Conservation (phyloP, 2,797 vertebrate species). For the Eulemur coronatus region DNA sequence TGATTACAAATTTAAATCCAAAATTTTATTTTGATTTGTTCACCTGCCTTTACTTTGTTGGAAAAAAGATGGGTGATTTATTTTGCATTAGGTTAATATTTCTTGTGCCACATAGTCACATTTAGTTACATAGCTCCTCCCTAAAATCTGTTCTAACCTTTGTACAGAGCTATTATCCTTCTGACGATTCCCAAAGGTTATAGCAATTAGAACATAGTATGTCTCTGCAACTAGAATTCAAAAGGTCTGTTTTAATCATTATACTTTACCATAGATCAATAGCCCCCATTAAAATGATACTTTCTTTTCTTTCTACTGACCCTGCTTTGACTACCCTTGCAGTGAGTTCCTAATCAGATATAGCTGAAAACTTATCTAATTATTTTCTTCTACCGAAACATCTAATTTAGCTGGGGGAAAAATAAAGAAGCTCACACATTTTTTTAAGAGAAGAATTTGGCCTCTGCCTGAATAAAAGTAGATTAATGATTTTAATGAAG, state of each 20-base stretch:
- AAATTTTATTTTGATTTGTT: not conserved
- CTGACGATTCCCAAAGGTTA: not conserved
- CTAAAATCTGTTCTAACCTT: conserved; percentile 24
- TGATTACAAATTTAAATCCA: not conserved
- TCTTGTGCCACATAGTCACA: not conserved
- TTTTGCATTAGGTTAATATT: not conserved
- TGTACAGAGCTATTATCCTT: not conserved
- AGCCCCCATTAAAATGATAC: conserved; percentile 10
- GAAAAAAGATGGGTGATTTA: not conserved
- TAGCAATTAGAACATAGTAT: conserved; percentile 36
- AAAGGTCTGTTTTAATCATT: conserved; percentile 54
- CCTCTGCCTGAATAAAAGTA: not conserved
- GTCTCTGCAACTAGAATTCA: conserved; percentile 15
- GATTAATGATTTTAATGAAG: conserved; percentile 16
- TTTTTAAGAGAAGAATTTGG: not conserved
- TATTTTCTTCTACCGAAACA: conserved; percentile 24
- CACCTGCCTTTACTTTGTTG: not conserved
- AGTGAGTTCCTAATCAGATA: not conserved
- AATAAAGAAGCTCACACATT: not conserved
- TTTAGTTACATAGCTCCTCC: not conserved
- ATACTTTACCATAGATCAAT: not conserved
- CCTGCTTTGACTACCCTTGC: not conserved
- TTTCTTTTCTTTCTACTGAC: not conserved
- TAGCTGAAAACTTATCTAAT: conserved; percentile 22
- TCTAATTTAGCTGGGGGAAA: conserved; percentile 29